These are phyloP conservation scores for Corella eumyota DNA, from an alignment of 23 tunicate species.

Conservation along the genomic window DNA sequence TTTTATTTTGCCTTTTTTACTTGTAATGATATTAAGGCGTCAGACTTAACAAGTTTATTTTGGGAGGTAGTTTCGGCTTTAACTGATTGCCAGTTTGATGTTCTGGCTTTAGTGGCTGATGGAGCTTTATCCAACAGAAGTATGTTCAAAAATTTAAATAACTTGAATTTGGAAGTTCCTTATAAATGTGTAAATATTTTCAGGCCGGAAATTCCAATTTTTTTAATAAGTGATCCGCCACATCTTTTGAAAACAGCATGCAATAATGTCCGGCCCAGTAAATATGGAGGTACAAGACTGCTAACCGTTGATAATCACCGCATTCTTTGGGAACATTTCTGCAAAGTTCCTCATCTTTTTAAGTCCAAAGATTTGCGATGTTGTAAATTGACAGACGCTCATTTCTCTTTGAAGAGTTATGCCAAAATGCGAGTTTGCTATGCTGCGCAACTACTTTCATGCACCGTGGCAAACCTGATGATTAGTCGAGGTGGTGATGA, in stretches of 20 bases:
- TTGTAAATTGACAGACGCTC: not conserved
- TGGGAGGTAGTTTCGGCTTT: not conserved
- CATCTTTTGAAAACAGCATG: not conserved
- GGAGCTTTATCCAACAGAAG: not conserved
- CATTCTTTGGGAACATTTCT: not conserved
- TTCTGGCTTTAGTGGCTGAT: not conserved
- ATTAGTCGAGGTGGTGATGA: not conserved
- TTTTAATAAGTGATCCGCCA: not conserved
- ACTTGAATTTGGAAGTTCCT: not conserved
- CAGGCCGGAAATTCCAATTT: not conserved
- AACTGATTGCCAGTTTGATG: not conserved
- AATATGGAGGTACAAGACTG: not conserved
- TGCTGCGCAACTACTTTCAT: not conserved
- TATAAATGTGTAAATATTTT: not conserved
- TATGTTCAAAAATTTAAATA: not conserved
- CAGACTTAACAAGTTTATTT: not conserved
- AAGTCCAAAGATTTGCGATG: not conserved
- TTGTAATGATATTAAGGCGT: not conserved
- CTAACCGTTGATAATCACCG: not conserved
- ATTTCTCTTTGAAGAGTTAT: not conserved
- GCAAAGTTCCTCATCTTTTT: not conserved
- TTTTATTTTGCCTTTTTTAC: too few species aligned
- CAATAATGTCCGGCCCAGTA: not conserved
- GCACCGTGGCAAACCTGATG: not conserved
- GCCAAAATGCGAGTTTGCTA: not conserved